Evolutionary conservation across 2,888 invertebrate genomes (phyloP), one percentile per base, ranked within the genome.

Genomic region (Eupithecia subumbrata): DNA sequence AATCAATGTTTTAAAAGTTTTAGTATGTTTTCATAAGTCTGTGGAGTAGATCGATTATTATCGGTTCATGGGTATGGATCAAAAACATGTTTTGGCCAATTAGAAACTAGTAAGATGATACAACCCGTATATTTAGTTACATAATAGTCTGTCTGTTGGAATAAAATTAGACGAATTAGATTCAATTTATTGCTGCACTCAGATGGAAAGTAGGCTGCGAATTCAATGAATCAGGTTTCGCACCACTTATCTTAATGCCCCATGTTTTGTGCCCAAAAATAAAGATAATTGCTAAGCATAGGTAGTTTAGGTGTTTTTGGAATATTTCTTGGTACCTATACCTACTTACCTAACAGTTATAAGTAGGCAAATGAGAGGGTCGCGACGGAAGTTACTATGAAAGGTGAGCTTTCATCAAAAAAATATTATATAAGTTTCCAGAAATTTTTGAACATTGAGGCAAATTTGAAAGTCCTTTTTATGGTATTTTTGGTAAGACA

Each of bases 131-230:
- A 66, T 64, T 73, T 43, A 72, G 25, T 69, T 77, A 77, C 71
- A 77, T 77, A 77, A 77, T 73, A 75, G 64, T 67, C 70, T 74
- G 64, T 67, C 70, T 74, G 40, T 56, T 37, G 40, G 43, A 70
- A 64, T 56, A 30, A 73, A 45, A 40, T 72, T 70, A 9, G 34
- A 69, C n/a, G 70, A 69, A 63, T 52, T 71, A 34, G 40, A 73
- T 73, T 73, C 40, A 71, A 74, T 76, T 72, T 74, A 70, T 72
- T 69, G 67, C 66, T 71, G 72, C 72, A 73, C 48, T 74, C 30
- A 16, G 69, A 71, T 74, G 69, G 77, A 77, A 77, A 77, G 74
- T 74, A 74, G 74, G 72, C 14, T 52, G 68, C 37, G 25, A 69
- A 69, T 25, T 30, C 56, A 69, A 64, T 72, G 64, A 75, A 72